These are phyloP conservation scores for Australoheros facetus DNA, from an alignment of 2,797 vertebrate genomes.

Conservation along the genomic window DNA sequence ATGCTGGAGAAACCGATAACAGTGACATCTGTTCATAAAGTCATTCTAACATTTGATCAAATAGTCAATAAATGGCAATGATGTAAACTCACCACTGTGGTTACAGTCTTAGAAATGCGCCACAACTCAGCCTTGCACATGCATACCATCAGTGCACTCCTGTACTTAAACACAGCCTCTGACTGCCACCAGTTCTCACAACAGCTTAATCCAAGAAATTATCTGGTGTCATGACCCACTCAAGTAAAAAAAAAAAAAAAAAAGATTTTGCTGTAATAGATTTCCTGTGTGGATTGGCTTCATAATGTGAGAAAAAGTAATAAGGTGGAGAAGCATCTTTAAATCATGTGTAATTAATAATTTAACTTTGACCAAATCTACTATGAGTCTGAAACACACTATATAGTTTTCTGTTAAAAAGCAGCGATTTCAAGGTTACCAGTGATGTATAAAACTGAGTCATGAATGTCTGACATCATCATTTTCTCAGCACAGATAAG, in stretches of 20 bases:
- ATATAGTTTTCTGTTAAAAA: not conserved
- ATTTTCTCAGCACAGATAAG: slow-evolving; percentile 1
- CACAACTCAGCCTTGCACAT: not conserved
- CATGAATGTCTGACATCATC: not conserved
- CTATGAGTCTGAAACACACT: not conserved
- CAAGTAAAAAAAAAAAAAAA: accelerated
- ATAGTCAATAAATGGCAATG: too few species aligned
- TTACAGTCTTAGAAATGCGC: not conserved
- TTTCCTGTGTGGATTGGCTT: not conserved
- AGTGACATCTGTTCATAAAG: too few species aligned
- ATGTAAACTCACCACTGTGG: too few species aligned
- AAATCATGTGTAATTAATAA: not conserved
- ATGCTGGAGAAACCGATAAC: too few species aligned
- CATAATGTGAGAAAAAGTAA: not conserved
- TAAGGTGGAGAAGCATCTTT: not conserved
- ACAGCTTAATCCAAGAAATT: not conserved
- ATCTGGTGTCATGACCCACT: not conserved
- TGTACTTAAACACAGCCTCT: not conserved
- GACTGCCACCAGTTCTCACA: too few species aligned
- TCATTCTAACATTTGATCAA: not conserved
- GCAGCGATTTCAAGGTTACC: not conserved
- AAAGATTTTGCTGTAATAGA: not conserved
- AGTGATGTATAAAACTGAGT: slow-evolving; percentile 8
- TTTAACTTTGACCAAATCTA: not conserved
- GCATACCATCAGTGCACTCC: not conserved